phyloP scores from a whole-genome alignment of 1,140 invertebrate species.

The Mactra quadrangularis region DNA sequence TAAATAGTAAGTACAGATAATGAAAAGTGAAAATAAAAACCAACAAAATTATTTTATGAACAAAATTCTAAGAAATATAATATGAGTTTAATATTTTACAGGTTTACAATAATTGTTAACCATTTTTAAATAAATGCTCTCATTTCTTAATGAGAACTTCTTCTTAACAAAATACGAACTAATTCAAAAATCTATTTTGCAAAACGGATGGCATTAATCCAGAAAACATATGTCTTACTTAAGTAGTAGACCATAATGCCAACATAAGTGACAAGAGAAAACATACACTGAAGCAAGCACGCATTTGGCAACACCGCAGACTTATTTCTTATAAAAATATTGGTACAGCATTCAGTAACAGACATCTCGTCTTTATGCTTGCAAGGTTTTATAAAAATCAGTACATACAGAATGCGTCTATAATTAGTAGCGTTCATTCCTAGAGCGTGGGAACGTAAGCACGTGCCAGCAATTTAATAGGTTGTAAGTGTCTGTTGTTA shows the following conservation, averaged over 20 bases:
- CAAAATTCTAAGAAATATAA: no score
- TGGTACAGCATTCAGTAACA: conserved; percentile 1
- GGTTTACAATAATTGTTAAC: no score
- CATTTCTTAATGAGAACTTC: no score
- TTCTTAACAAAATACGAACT: no score
- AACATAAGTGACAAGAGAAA: conserved; percentile 2
- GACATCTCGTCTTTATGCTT: not conserved
- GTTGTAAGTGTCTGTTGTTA: conserved; percentile 12
- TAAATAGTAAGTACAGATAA: no score
- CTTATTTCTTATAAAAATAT: conserved; percentile 31
- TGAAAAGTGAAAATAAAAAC: no score
- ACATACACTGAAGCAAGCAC: not conserved
- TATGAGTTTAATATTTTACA: no score
- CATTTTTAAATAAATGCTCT: no score
- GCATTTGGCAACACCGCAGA: not conserved
- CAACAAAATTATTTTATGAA: no score
- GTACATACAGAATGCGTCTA: conserved; percentile 1
- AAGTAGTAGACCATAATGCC: not conserved
- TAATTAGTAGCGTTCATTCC: conserved; percentile 45
- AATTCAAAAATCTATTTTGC: no score
- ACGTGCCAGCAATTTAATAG: conserved; percentile 34
- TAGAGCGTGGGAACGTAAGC: conserved; percentile 34
- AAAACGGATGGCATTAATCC: no score
- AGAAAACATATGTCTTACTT: not conserved
- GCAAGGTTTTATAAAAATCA: conserved; percentile 11